Evolutionary conservation across 2,113 vertebrate genomes (phyloP), one percentile per base, ranked within the genome.

Genomic region (Mesitornis unicolor): DNA sequence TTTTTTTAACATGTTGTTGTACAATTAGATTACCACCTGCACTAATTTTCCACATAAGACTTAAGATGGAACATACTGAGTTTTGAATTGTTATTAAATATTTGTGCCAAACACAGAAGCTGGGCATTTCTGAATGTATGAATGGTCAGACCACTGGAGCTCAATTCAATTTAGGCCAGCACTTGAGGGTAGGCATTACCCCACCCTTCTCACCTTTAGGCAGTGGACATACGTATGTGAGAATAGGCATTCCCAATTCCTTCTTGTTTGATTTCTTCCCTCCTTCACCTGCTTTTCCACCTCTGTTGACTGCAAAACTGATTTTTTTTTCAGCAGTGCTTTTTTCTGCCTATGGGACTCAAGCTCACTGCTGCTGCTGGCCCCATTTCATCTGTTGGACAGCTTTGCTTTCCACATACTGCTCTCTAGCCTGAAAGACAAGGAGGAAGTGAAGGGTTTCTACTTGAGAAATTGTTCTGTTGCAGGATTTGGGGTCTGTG

Each of bases 1-100:
- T 96, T 98, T 98, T 98, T 98, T 98, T 98, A 98, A 98, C 97
- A 98, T 96, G 81, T 95, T 97, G 97, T 98, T 98, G 97, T 98
- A 97, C 79, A 97, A 95, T 91, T 98, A 97, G 94, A 93, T 97
- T 94, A 88, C 95, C 92, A 92, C 76, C 75, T 89, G 92, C 69
- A 81, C 96, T 97, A 70, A 85, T 97, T 94, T 96, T 97, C 77
- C 95, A 91, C 84, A 0, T 73, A 56, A 77, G 65, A 80, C 89
- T n/a, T 89, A 57, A 94, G 91, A 83, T 92, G 83, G 88, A 96
- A 63, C 53, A n/a, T 42, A 59, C 13, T 14, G 63, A 91, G 71
- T 90, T 93, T 83, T 96, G 78, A 84, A 54, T 91, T 96, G 67
- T 67, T 91, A 85, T 93, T 96, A 94, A 95, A 96, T 88, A 63